Evolutionary conservation across 2,888 invertebrate genomes (phyloP), one percentile per base, ranked within the genome.

Genomic region (Hydrotaea diabolus): DNA sequence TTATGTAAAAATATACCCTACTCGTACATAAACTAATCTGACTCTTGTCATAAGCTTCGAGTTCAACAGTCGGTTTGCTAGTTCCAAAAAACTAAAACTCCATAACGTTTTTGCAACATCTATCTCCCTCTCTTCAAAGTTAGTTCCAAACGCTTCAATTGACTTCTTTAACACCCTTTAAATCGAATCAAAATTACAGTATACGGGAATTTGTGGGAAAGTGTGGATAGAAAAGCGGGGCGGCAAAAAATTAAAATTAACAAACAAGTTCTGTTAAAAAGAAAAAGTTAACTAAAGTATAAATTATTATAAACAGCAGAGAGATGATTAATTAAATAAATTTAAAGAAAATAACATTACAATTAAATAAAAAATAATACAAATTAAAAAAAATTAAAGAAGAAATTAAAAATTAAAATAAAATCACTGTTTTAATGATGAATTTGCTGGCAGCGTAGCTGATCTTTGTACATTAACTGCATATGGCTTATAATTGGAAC

Each of bases 361-460:
- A 80, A 73, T 62, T 75, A 77, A 72, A 53, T 55, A 72, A 71
- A 77, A 85, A 21, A 19, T 17, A 80, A 73, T 57, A 46, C 1
- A 8, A 39, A 39, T 11, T 62, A 62, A 43, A 55, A 55, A 57
- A 49, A 23, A 72, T 78, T 49, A 75, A 80, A 53, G 39, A 79
- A 49, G 46, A 72, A 76, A 77, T 76, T 71, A 76, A 72, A 59
- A 74, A 64, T 74, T 80, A 72, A 59, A 79, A 59, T 46, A 15
- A 82, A 87, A 89, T 90, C 89, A 91, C 90, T 92, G 91, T 88
- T 92, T 92, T 87, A 96, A 94, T 88, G 96, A 96, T 89, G 96
- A 95, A 93, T 96, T 96, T 90, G 96, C 96, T 90, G 97, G 97
- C 92, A 97, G 94, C 89, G 97, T 97, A 87, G 97, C 96, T 91